Percentiles rank a stretch among this genome's conserved stretches.
Conservation (phyloP, 2,113 vertebrate genomes). For the Speoplatyrhinus poulsoni region DNA sequence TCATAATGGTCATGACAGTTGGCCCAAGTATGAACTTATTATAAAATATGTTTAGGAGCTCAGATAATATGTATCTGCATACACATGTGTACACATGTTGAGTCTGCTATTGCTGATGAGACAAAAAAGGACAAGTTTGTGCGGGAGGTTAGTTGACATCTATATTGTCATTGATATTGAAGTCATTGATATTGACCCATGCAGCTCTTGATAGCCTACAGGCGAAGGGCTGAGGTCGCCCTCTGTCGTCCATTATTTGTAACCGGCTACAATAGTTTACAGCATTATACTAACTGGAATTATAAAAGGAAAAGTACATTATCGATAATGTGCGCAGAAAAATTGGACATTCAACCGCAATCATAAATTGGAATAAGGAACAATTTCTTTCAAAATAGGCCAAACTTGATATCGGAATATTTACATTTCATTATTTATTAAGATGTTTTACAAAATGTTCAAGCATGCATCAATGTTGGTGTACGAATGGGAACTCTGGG, state of each 20-base stretch:
- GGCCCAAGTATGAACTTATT: no score
- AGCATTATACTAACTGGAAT: neutral
- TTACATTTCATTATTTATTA: neutral
- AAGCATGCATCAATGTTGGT: neutral
- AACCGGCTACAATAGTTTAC: neutral
- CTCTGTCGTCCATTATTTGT: conserved; percentile 8
- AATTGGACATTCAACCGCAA: neutral
- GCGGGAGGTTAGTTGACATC: neutral
- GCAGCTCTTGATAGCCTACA: neutral
- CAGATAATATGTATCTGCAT: no score
- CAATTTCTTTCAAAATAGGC: no score
- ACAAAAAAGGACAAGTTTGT: no score
- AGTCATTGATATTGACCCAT: neutral
- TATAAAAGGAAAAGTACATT: neutral
- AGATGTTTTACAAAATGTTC: no score
- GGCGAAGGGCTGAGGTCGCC: conserved; percentile 2
- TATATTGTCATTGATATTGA: neutral
- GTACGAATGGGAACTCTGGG: neutral
- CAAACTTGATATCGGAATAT: neutral
- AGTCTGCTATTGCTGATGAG: no score
- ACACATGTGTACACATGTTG: no score
- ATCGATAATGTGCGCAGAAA: neutral
- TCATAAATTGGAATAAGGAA: neutral
- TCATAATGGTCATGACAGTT: no score
- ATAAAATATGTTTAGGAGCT: no score